Percentiles rank a stretch among this genome's conserved stretches.
Conservation (phyloP, 1,140 invertebrate genomes). For the Heliconius hermathena region DNA sequence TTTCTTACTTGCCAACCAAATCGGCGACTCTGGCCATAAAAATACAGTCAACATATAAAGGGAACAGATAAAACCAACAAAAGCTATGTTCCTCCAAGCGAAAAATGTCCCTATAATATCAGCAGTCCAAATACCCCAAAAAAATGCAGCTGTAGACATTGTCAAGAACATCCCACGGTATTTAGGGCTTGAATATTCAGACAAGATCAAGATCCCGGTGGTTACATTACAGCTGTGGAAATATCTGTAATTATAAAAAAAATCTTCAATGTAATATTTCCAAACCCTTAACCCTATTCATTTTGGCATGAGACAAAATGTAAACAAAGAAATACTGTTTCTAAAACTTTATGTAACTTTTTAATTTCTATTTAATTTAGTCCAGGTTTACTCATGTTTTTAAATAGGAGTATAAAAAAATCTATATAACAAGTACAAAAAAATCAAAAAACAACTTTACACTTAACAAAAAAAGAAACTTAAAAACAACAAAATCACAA, state of each 20-base stretch:
- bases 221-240: neutral
- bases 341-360: no score
- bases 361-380: no score
- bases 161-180: constrained; percentile 48
- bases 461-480: no score
- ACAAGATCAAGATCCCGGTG: neutral
- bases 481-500: no score
- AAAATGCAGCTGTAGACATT: constrained; percentile 49
- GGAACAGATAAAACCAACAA: constrained; percentile 46
- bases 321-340: no score
- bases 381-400: no score
- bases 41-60: constrained; percentile 39
- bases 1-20: constrained; percentile 51
- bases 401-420: no score
- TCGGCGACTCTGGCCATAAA: constrained; percentile 53
- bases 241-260: neutral
- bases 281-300: no score
- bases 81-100: constrained; percentile 52
- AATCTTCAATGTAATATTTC: neutral
- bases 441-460: no score
- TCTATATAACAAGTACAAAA: no score
- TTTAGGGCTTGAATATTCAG: neutral
- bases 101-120: constrained; percentile 54
- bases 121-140: constrained; percentile 53
- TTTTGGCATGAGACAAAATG: no score